These are phyloP conservation scores for Tyria jacobaeae DNA, from an alignment of 2,888 invertebrate species.

Conservation along the genomic window DNA sequence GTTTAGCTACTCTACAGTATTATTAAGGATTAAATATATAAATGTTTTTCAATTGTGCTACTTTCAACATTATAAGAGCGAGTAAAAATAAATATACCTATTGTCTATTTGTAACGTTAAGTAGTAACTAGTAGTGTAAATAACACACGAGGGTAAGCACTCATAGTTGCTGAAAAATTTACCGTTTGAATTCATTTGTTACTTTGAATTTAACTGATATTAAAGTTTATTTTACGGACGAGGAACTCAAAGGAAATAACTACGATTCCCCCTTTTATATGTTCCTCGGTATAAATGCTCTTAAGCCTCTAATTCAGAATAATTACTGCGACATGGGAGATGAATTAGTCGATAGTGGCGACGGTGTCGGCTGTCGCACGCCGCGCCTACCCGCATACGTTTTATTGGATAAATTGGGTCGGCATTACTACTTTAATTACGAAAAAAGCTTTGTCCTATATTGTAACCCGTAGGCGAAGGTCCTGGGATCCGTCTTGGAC, in stretches of 20 bases:
- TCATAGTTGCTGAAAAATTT: conserved; percentile 1
- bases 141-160: conserved; percentile 1
- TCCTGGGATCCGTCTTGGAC: conserved; percentile 61
- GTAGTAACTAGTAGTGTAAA: background rate
- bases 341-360: conserved; percentile 55
- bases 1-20: too few species aligned
- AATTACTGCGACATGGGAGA: conserved; percentile 72
- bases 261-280: conserved; percentile 30
- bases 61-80: background rate
- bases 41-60: background rate
- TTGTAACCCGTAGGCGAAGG: conserved; percentile 51
- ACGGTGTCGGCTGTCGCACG: conserved; percentile 57
- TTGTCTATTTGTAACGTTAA: background rate
- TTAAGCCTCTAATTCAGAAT: conserved; percentile 71
- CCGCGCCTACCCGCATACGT: conserved; percentile 75
- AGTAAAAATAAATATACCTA: background rate
- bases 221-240: conserved; percentile 27
- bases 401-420: conserved; percentile 82
- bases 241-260: conserved; percentile 15
- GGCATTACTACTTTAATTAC: conserved; percentile 68
- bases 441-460: conserved; percentile 69
- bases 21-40: too few species aligned
- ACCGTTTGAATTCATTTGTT: conserved; percentile 26
- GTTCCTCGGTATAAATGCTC: conserved; percentile 61
- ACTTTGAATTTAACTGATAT: conserved; percentile 24